Evolutionary conservation across 2,113 vertebrate genomes (phyloP).

Genomic region (Aspiorhynchus laticeps): DNA sequence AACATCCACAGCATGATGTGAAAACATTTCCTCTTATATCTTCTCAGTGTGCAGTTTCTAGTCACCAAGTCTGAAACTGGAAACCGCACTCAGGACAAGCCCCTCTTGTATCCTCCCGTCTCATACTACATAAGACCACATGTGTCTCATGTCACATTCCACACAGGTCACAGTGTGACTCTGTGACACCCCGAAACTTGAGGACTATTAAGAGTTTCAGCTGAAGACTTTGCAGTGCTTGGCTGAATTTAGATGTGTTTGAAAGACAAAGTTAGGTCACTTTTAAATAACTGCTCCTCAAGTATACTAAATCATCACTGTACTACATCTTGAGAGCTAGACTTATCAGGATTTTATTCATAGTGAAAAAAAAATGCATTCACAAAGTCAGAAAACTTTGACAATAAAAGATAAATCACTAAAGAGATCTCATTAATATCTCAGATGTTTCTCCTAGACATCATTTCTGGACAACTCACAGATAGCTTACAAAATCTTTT

Average conservation of each 20-base stretch:
- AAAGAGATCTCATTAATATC: neutral
- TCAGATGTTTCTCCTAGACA: neutral
- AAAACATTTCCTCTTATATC: conserved; percentile 55
- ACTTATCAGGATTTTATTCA: neutral
- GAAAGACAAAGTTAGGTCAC: neutral
- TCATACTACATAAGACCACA: conserved; percentile 33
- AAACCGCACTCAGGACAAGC: conserved; percentile 62
- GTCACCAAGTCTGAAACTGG: conserved; percentile 62
- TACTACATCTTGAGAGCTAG: neutral
- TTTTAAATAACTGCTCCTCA: neutral
- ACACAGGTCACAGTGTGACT: conserved; percentile 71
- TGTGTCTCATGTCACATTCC: conserved; percentile 69
- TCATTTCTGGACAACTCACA: neutral
- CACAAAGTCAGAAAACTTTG: neutral
- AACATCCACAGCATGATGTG: conserved; percentile 9
- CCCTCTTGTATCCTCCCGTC: conserved; percentile 33
- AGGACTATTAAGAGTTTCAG: neutral
- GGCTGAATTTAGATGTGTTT: neutral
- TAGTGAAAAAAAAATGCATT: neutral
- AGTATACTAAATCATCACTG: neutral
- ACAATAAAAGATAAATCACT: neutral
- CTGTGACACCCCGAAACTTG: conserved; percentile 23
- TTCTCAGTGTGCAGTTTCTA: conserved; percentile 39
- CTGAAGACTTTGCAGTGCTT: conserved; percentile 10
- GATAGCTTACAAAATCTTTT: neutral